A percentile compares a stretch with the other conserved stretches of the same genome.
These are phyloP conservation scores for Dromaius novaehollandiae DNA, from an alignment of 2,113 vertebrate species.

Conservation along the genomic window DNA sequence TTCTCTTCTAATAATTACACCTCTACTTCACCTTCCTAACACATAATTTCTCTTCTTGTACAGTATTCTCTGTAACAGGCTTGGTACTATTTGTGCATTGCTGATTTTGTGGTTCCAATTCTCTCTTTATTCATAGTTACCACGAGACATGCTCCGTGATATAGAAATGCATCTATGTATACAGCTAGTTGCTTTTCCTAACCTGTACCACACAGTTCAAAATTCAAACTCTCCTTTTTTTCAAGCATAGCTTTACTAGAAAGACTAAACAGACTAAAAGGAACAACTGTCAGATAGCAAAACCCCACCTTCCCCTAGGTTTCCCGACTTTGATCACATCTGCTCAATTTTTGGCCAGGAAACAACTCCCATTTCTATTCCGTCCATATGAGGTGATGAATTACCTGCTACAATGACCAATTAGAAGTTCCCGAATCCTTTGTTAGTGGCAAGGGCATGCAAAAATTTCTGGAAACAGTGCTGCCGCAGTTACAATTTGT, in stretches of 20 bases:
- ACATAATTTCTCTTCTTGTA: neutral
- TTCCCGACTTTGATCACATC: neutral
- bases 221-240: neutral
- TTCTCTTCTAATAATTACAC: slow-evolving; percentile 19
- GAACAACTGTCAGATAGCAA: neutral
- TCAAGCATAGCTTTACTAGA: neutral
- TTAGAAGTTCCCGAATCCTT: neutral
- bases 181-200: neutral
- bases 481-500: neutral
- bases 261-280: neutral
- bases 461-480: neutral
- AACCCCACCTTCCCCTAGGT: neutral
- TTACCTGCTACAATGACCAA: neutral
- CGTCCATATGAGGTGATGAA: neutral
- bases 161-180: neutral
- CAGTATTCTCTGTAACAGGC: neutral
- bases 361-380: neutral
- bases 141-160: rapidly evolving
- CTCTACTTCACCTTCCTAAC: neutral
- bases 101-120: neutral
- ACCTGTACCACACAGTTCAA: neutral
- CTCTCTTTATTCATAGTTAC: neutral
- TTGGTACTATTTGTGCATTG: neutral
- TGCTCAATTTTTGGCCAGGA: neutral
- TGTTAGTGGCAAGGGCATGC: neutral